Evolutionary conservation across 2,888 invertebrate species (phyloP), one percentile per base, ranked within the genome.

Genomic region (Aphodius granarius): DNA sequence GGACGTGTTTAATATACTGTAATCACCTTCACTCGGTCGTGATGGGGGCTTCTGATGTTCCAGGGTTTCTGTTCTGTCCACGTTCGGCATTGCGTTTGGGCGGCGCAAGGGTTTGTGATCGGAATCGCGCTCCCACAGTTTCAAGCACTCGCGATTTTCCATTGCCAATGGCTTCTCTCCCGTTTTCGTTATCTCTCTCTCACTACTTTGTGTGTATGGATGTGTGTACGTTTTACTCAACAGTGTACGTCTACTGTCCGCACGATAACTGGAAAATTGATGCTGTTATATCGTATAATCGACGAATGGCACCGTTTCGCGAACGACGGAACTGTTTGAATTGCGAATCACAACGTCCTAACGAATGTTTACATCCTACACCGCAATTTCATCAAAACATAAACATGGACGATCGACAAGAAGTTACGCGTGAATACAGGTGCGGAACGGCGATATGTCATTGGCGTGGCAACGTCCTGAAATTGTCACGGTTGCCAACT

Each of bases 51-150:
- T 71, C 17, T 16, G 43, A 17, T 43, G 19, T 17, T 71, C 22
- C 21, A 43, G 63, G 17, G 16, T 63, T 68, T 73, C 71, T 19
- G 73, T 43, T 64, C 73, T 65, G 23, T 22, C 62, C 5, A 71
- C 71, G 65, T 18, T 72, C 43, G 73, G 64, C 18, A 22, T 72
- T 62, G 71, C 21, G 43, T 75, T 76, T 66, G 80, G 80, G 17
- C 79, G 80, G 72, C 79, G 74, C 62, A 79, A 74, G n/a, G 80
- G 79, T 65, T 64, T 71, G 63, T 76, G 70, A 13, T 71, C 70
- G 3, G 72, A 68, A 62, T 75, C 75, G 71, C 74, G 76, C 66
- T 79, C 79, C 80, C 80, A 80, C 19, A 79, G 63, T 5, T 9
- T 64, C 16, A 18, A 16, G 22, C 66, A 66, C 64, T 78, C 74